Conservation (phyloP, 2,888 invertebrate genomes). For the Druceiella hillmani region DNA sequence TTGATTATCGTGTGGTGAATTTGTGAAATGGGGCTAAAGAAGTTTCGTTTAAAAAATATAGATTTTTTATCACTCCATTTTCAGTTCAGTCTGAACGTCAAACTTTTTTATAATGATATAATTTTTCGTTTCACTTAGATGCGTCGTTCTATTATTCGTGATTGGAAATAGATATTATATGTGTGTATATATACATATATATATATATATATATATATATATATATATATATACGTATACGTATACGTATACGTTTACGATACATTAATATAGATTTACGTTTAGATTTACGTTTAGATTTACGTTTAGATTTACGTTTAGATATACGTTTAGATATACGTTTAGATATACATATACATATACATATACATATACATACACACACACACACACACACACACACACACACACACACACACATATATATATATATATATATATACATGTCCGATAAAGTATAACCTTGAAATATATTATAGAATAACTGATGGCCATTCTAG, state of each 20-base stretch:
- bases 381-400: background rate
- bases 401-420: background rate
- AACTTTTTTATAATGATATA: too few relatives aligned
- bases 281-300: background rate
- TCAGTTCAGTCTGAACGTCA: too few relatives aligned
- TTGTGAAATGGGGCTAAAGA: too few relatives aligned
- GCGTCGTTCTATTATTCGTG: too few relatives aligned
- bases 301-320: background rate
- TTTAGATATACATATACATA: background rate
- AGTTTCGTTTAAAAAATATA: too few relatives aligned
- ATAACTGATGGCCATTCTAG: too few relatives aligned
- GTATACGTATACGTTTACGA: background rate
- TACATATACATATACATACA: background rate
- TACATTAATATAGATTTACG: background rate
- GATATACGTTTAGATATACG: background rate
- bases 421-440: constrained; percentile 1
- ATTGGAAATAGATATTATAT: too few relatives aligned
- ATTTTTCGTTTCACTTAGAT: too few relatives aligned
- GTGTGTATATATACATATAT: background rate
- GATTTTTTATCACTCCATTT: too few relatives aligned
- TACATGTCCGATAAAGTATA: background rate
- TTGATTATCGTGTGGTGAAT: too few relatives aligned
- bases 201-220: constrained; percentile 1
- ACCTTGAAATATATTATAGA: too few relatives aligned
- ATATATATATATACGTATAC: background rate